phyloP scores from a whole-genome alignment of 1,140 invertebrate species.

The Drosophila bipectinata region DNA sequence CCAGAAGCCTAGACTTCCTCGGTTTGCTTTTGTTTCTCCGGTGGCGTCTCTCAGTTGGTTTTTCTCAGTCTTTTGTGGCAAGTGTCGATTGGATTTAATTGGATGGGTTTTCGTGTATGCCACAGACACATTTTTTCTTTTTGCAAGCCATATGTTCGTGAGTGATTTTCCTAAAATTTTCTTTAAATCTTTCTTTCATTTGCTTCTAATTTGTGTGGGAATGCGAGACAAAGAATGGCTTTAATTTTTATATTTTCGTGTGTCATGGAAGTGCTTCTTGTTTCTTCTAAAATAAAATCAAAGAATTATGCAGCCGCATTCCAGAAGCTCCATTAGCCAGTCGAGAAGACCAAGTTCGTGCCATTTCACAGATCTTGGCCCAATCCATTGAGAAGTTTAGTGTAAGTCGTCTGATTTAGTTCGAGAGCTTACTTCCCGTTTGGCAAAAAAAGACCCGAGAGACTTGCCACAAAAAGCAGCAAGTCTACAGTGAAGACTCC shows the following conservation, averaged over 20 bases:
- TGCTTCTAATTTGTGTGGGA: conserved; percentile 37
- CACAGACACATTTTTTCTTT: conserved; percentile 14
- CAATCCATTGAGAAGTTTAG: conserved; percentile 13
- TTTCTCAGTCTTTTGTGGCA: conserved; percentile 32
- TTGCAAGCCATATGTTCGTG: conserved; percentile 15
- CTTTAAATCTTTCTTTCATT: background rate
- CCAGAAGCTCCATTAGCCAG: conserved; percentile 26
- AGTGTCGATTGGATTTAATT: conserved; percentile 67
- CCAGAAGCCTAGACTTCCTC: too few species aligned
- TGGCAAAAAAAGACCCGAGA: background rate
- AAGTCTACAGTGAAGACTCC: conserved; percentile 14
- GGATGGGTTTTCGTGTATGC: conserved; percentile 54
- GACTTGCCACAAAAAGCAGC: background rate
- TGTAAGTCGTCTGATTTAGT: conserved; percentile 25
- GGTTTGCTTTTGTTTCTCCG: conserved; percentile 14
- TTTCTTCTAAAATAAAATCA: conserved; percentile 7
- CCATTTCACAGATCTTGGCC: conserved; percentile 25
- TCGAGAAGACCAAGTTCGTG: conserved; percentile 25
- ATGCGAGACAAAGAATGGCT: background rate
- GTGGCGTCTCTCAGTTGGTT: background rate
- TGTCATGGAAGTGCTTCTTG: too few species aligned
- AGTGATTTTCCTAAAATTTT: conserved; percentile 18
- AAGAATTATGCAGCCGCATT: conserved; percentile 25
- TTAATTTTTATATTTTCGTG: too few species aligned
- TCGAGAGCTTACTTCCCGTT: background rate